These are phyloP conservation scores for Lamellibrachia luymesi DNA, from an alignment of 1,140 invertebrate species.

Conservation along the genomic window DNA sequence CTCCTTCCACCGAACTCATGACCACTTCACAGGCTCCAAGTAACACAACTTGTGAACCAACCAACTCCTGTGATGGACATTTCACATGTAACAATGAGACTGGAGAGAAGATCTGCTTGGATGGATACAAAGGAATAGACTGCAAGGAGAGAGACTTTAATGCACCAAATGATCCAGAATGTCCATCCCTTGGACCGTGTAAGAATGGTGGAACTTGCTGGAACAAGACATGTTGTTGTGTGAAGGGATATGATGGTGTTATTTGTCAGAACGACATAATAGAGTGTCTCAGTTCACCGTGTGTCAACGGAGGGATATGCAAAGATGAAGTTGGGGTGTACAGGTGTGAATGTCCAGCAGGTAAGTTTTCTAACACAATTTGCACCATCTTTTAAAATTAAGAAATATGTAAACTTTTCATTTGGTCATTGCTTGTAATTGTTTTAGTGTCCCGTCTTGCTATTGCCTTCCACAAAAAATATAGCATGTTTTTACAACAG, in stretches of 20 bases:
- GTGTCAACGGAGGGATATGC: constrained; percentile 7
- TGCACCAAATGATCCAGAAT: constrained; percentile 7
- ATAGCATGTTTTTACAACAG: no score
- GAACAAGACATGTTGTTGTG: not conserved
- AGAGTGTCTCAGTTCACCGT: not conserved
- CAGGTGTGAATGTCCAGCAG: constrained; percentile 1
- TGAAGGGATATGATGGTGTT: not conserved
- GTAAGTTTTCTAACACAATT: not conserved
- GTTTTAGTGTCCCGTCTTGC: no score
- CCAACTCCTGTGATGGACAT: not conserved
- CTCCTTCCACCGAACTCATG: not conserved
- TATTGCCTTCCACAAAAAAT: no score
- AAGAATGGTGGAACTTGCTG: not conserved
- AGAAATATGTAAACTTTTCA: no score
- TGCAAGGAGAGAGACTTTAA: not conserved
- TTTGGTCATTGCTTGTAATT: no score
- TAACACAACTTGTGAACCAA: not conserved
- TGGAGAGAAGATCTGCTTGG: not conserved
- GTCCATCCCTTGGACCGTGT: not conserved
- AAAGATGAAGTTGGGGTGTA: not conserved
- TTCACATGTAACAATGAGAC: not conserved
- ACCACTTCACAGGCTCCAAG: not conserved
- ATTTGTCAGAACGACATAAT: not conserved
- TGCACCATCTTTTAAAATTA: no score
- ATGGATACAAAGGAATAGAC: not conserved